These are phyloP conservation scores for Xanthia icteritia DNA, from an alignment of 2,888 invertebrate genomes.

Conservation along the genomic window DNA sequence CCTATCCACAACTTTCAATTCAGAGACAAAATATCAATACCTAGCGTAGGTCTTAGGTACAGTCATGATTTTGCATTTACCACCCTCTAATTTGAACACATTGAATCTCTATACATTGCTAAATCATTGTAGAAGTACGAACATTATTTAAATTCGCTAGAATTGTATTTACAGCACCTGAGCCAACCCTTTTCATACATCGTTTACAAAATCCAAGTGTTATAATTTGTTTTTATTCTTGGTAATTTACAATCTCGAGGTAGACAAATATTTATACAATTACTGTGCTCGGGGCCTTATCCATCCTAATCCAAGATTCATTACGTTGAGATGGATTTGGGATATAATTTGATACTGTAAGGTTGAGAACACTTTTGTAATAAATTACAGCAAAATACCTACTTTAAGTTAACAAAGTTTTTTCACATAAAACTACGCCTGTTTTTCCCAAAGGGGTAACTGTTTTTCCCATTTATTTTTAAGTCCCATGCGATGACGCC, in stretches of 20 bases:
- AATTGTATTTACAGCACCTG: conserved; percentile 25
- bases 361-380: background rate
- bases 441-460: no score
- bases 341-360: background rate
- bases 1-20: background rate
- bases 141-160: background rate
- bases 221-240: conserved; percentile 11
- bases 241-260: background rate
- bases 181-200: conserved; percentile 12
- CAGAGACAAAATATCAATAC: background rate
- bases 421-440: background rate
- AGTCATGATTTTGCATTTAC: background rate
- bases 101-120: background rate
- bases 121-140: background rate
- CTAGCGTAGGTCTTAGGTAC: background rate
- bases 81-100: background rate
- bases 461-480: no score
- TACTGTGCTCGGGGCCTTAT: conserved; percentile 1
- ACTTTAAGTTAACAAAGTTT: background rate
- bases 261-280: conserved; percentile 2
- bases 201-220: conserved; percentile 1
- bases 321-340: conserved; percentile 7
- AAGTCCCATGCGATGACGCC: background rate
- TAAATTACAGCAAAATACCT: background rate
- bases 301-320: conserved; percentile 3